Percentiles rank a stretch among this genome's conserved stretches.
These are phyloP conservation scores for Atrichornis clamosus DNA, from an alignment of 2,113 vertebrate species.

Conservation along the genomic window DNA sequence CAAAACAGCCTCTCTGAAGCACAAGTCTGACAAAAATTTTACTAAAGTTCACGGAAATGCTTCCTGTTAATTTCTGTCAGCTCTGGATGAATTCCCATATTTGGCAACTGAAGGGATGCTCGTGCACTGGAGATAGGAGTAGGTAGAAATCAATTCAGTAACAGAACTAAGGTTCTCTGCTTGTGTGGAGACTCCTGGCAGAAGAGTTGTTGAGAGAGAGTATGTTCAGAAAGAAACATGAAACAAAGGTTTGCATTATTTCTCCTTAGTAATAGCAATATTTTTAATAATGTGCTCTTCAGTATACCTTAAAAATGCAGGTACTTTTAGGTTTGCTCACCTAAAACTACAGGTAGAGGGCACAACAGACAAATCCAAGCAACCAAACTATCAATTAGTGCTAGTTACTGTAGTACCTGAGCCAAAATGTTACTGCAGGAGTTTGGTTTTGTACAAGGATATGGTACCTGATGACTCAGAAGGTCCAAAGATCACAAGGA, in stretches of 20 bases:
- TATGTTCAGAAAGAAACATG: not conserved
- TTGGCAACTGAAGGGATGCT: not conserved
- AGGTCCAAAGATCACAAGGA: not conserved
- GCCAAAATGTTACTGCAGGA: not conserved
- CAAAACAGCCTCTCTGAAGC: not conserved
- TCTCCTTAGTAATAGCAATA: not conserved
- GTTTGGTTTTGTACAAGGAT: not conserved
- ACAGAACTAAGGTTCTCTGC: not conserved
- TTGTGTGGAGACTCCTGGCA: not conserved
- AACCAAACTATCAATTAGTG: not conserved
- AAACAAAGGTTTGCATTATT: not conserved
- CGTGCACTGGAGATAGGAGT: not conserved
- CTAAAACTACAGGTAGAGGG: not conserved
- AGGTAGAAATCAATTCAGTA: not conserved
- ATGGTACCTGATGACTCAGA: not conserved
- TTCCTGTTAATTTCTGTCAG: not conserved
- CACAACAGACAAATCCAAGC: not conserved
- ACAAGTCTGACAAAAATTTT: not conserved
- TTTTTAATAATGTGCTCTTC: not conserved
- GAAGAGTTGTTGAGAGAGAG: not conserved
- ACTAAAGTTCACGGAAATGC: not conserved
- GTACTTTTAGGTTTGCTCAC: not conserved
- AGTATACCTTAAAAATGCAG: not conserved
- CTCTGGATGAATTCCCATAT: not conserved
- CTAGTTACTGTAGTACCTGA: not conserved